A percentile compares a stretch with the other conserved stretches of the same genome.
These are phyloP conservation scores for Lanistes nyassanus DNA, from an alignment of 1,140 invertebrate species.

Conservation along the genomic window DNA sequence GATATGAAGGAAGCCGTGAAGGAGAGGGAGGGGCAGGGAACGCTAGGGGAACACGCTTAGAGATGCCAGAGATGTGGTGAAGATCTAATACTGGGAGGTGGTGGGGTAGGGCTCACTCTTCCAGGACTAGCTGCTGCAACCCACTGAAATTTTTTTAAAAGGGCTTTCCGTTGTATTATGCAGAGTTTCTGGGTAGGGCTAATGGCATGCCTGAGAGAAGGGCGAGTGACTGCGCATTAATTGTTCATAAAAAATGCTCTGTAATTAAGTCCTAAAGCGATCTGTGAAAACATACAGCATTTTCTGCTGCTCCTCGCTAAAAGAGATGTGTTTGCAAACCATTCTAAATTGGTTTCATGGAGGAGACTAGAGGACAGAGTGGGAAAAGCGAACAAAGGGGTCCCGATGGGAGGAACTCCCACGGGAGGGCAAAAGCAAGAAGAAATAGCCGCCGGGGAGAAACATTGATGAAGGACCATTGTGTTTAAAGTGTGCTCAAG, in stretches of 20 bases:
- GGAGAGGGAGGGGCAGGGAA: background rate
- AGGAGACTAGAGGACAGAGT: background rate
- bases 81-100: background rate
- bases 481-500: background rate
- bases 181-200: background rate
- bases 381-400: too few species aligned
- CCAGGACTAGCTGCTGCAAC: too few species aligned
- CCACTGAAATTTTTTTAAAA: background rate
- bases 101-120: background rate
- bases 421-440: background rate
- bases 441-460: constrained; percentile 1
- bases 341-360: background rate
- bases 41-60: background rate
- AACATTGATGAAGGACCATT: constrained; percentile 5
- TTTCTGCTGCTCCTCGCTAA: background rate
- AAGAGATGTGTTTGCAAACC: background rate
- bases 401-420: too few species aligned
- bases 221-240: constrained; percentile 3
- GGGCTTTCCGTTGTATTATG: background rate
- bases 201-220: background rate
- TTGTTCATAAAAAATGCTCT: constrained; percentile 2
- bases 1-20: too few species aligned
- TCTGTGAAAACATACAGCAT: background rate
- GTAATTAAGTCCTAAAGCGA: constrained; percentile 2
- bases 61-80: background rate